These are phyloP conservation scores for Gavia stellata DNA, from an alignment of 2,113 vertebrate genomes.

Conservation along the genomic window DNA sequence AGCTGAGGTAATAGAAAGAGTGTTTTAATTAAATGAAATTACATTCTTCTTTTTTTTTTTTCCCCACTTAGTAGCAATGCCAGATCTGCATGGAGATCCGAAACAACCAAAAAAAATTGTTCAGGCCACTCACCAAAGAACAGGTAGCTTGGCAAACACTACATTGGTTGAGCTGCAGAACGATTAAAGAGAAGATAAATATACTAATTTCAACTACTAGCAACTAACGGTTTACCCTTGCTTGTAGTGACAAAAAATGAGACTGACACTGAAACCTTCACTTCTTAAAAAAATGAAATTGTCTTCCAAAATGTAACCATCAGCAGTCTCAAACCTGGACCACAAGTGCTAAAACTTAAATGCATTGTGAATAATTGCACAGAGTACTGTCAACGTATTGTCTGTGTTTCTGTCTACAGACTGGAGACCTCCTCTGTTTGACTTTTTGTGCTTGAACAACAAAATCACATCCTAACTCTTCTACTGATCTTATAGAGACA, in stretches of 20 bases:
- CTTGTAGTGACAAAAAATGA: neutral
- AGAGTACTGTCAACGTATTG: neutral
- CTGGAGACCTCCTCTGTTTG: neutral
- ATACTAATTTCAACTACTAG: neutral
- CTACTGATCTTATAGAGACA: neutral
- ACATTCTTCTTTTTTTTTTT: neutral
- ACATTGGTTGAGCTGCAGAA: neutral
- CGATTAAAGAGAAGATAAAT: neutral
- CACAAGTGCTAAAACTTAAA: neutral
- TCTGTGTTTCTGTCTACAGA: neutral
- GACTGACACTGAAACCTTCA: neutral
- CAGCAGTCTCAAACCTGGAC: neutral
- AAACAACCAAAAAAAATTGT: neutral
- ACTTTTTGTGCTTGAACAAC: neutral
- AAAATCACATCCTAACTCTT: neutral
- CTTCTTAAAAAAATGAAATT: neutral
- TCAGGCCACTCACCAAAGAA: constrained; percentile 1
- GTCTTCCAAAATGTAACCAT: neutral
- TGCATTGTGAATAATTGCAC: neutral
- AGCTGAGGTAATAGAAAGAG: constrained; percentile 6
- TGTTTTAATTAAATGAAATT: constrained; percentile 52
- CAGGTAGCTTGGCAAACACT: neutral
- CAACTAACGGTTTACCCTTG: neutral
- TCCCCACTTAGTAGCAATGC: neutral
- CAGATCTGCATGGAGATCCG: neutral